Percentiles rank a stretch among this genome's conserved stretches.
These are phyloP conservation scores for Protobothrops flavoviridis DNA, from an alignment of 2,113 vertebrate species.

Conservation along the genomic window DNA sequence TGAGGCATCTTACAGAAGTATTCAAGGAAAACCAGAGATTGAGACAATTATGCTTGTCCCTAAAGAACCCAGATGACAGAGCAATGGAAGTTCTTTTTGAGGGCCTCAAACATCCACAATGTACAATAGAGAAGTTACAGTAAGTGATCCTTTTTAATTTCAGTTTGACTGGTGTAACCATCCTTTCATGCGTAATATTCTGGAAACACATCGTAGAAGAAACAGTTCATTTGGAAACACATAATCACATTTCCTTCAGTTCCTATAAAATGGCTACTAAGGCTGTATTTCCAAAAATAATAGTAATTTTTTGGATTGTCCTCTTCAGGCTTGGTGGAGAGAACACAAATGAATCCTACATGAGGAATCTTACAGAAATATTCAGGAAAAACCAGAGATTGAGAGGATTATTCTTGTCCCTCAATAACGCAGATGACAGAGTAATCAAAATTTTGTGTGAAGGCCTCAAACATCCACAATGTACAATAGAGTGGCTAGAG, in stretches of 20 bases:
- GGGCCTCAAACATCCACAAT: slow-evolving; percentile 43
- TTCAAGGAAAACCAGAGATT: slow-evolving; percentile 7
- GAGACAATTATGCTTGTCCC: background rate
- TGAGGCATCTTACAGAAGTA: background rate
- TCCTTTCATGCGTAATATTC: too few relatives aligned
- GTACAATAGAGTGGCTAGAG: background rate
- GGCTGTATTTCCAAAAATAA: too few relatives aligned
- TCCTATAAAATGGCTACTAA: too few relatives aligned
- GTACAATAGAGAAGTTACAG: background rate
- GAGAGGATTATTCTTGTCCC: too few relatives aligned
- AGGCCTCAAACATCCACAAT: slow-evolving; percentile 44
- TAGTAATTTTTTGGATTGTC: too few relatives aligned
- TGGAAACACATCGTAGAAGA: too few relatives aligned
- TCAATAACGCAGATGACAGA: background rate
- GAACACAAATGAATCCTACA: background rate
- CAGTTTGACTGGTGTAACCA: too few relatives aligned
- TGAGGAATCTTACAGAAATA: background rate
- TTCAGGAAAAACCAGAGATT: background rate
- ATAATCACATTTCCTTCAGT: too few relatives aligned
- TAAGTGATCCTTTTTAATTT: too few relatives aligned
- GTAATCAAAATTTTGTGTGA: slow-evolving; percentile 15
- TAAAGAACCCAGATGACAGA: too few relatives aligned
- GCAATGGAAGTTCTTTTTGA: background rate
- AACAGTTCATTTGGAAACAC: too few relatives aligned
- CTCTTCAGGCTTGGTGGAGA: too few relatives aligned